These are phyloP conservation scores for Tribolium freemani DNA, from an alignment of 2,888 invertebrate genomes.

Conservation along the genomic window DNA sequence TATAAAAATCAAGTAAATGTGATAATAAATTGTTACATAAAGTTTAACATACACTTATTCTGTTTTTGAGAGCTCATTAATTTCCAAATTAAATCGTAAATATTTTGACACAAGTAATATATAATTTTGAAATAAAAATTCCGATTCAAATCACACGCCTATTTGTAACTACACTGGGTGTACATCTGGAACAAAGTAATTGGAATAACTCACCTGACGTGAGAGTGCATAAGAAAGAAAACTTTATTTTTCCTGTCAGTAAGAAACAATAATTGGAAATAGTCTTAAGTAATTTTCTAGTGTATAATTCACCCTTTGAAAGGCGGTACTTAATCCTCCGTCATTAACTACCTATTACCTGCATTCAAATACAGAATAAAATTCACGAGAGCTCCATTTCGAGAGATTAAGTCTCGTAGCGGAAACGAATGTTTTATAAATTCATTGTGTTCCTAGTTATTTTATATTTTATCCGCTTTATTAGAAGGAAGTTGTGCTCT, in stretches of 20 bases:
- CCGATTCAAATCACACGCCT: no score
- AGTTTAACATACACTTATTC: neutral
- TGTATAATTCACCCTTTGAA: neutral
- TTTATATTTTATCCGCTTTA: conserved; percentile 31
- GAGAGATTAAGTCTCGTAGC: conserved; percentile 10
- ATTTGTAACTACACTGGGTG: no score
- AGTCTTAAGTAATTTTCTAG: neutral
- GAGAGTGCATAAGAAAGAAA: neutral
- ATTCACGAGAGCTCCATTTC: neutral
- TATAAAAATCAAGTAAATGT: neutral
- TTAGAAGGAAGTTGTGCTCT: conserved; percentile 13
- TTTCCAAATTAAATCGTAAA: neutral
- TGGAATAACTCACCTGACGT: neutral
- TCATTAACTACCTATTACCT: conserved; percentile 14
- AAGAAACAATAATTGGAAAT: neutral
- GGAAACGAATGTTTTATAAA: conserved; percentile 32
- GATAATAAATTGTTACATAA: neutral
- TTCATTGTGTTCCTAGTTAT: conserved; percentile 31
- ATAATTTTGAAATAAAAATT: no score
- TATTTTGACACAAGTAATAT: no score
- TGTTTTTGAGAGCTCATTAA: neutral
- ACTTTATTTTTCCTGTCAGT: neutral
- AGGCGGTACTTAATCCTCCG: neutral
- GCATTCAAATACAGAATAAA: conserved; percentile 16
- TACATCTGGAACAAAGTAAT: neutral